Evolutionary conservation across 2,888 invertebrate species (phyloP).

Genomic region (Polydrusus tereticollis): DNA sequence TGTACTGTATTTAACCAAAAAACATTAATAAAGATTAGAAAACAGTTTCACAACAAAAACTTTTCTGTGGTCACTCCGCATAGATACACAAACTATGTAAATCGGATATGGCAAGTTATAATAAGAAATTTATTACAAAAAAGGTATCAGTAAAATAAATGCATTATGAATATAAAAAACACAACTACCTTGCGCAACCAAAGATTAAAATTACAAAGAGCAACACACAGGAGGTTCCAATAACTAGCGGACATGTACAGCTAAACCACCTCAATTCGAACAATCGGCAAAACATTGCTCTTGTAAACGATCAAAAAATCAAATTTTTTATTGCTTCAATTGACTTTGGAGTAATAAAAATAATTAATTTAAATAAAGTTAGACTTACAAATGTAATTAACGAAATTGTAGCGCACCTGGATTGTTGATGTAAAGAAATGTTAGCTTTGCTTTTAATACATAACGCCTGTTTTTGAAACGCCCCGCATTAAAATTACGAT

Average conservation of each 20-base stretch:
- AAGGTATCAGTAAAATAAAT: slow-evolving; percentile 36
- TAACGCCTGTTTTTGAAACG: neutral
- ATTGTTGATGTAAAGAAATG: no score
- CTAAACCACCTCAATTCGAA: no score
- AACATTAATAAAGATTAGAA: slow-evolving; percentile 19
- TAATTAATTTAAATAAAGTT: no score
- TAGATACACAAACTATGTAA: slow-evolving; percentile 9
- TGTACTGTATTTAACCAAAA: slow-evolving; percentile 16
- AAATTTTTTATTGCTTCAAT: no score
- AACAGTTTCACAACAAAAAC: slow-evolving; percentile 7
- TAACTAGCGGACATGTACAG: neutral
- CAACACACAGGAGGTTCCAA: slow-evolving; percentile 14
- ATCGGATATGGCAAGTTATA: slow-evolving; percentile 41
- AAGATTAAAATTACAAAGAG: slow-evolving; percentile 17
- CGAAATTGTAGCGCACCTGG: no score
- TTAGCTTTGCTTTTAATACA: neutral
- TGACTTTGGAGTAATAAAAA: no score
- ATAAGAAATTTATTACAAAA: slow-evolving; percentile 26
- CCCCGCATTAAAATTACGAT: slow-evolving; percentile 14
- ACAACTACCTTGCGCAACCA: slow-evolving; percentile 24
- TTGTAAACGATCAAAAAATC: no score
- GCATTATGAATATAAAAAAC: slow-evolving; percentile 35
- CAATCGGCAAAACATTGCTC: no score
- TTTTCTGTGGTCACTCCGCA: neutral
- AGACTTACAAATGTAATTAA: no score